A percentile compares a stretch with the other conserved stretches of the same genome.
Evolutionary conservation across 2,888 invertebrate genomes (phyloP).

Genomic region (Anoplius nigerrimus): DNA sequence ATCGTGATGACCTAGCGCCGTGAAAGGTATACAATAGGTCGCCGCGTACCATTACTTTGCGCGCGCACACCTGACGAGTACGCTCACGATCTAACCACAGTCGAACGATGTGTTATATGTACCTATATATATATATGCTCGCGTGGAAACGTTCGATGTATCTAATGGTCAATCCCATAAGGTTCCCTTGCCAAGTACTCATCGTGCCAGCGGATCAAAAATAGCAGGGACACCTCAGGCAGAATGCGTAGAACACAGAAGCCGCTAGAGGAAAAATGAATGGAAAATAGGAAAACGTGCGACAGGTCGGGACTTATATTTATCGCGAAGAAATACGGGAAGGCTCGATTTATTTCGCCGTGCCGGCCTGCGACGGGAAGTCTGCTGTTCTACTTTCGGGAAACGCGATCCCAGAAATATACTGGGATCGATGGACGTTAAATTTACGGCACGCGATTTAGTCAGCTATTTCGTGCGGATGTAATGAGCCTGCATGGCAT

Average conservation of each 20-base stretch:
- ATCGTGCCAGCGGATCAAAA: not conserved
- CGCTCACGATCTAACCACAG: too few species aligned
- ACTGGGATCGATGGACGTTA: too few species aligned
- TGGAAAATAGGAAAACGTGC: too few species aligned
- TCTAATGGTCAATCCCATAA: not conserved
- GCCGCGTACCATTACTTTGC: constrained; percentile 11
- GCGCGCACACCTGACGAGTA: not conserved
- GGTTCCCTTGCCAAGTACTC: not conserved
- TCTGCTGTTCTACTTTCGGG: too few species aligned
- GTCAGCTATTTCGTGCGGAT: too few species aligned
- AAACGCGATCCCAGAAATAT: too few species aligned
- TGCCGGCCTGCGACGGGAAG: not conserved
- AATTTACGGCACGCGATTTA: too few species aligned
- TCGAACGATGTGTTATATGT: too few species aligned
- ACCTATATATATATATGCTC: not conserved
- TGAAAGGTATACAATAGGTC: constrained; percentile 26
- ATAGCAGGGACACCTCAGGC: not conserved
- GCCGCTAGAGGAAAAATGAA: too few species aligned
- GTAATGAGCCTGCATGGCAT: not conserved
- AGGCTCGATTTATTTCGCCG: not conserved
- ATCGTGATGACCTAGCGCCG: constrained; percentile 56
- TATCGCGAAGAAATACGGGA: not conserved
- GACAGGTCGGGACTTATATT: not conserved
- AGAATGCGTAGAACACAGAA: too few species aligned
- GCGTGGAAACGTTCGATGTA: not conserved